These are phyloP conservation scores for Heliocidaris tuberculata DNA, from an alignment of 35 echinoderm and acorn worm species.

Conservation along the genomic window DNA sequence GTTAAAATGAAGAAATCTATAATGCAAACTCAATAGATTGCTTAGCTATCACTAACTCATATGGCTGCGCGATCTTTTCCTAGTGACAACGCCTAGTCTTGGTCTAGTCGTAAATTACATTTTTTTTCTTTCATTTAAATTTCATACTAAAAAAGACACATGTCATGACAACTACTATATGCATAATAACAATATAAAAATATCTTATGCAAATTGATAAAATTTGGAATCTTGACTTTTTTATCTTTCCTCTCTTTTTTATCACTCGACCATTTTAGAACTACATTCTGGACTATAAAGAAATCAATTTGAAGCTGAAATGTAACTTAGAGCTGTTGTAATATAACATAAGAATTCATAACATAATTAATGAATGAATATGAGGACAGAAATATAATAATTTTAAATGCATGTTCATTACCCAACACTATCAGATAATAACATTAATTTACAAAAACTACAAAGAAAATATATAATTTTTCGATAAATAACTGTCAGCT, in stretches of 20 bases:
- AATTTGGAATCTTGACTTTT: neutral
- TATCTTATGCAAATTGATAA: neutral
- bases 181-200: too few species aligned
- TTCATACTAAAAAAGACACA: too few species aligned
- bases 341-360: too few species aligned
- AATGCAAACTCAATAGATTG: too few species aligned
- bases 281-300: neutral
- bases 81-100: too few species aligned
- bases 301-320: neutral
- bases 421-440: neutral
- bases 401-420: neutral
- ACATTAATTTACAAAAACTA: neutral
- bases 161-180: too few species aligned
- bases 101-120: too few species aligned
- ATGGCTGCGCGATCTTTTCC: too few species aligned
- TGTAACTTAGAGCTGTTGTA: neutral
- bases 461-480: neutral
- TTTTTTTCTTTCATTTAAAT: too few species aligned
- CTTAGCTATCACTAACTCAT: too few species aligned
- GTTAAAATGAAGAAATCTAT: too few species aligned
- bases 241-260: neutral
- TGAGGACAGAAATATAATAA: neutral
- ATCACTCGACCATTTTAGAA: neutral
- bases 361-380: too few species aligned
- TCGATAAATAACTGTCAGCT: neutral